These are phyloP conservation scores for Zeugodacus cucurbitae DNA, from an alignment of 1,140 invertebrate genomes.

Conservation along the genomic window DNA sequence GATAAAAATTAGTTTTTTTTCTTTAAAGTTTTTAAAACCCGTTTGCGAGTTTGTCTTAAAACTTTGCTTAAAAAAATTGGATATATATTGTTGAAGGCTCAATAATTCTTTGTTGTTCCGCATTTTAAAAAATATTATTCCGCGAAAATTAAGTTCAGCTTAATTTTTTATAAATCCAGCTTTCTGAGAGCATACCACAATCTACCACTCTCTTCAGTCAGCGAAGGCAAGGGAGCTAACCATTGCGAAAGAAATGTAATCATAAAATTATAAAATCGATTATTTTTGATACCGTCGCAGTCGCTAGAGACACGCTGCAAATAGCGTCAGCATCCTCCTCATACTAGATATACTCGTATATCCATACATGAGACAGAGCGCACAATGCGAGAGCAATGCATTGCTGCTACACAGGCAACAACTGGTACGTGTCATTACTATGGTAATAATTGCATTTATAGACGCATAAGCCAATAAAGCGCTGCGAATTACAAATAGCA, in stretches of 20 bases:
- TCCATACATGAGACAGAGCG: not conserved
- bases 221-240: not conserved
- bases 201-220: not conserved
- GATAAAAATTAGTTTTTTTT: too few species aligned
- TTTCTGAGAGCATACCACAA: too few species aligned
- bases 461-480: slow-evolving; percentile 24
- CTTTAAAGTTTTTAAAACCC: too few species aligned
- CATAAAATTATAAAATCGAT: slow-evolving; percentile 39
- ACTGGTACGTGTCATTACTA: slow-evolving; percentile 27
- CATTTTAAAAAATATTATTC: too few species aligned
- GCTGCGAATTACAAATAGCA: not conserved
- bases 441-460: slow-evolving; percentile 39
- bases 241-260: not conserved
- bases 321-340: not conserved
- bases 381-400: not conserved
- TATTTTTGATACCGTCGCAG: slow-evolving; percentile 11
- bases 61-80: too few species aligned
- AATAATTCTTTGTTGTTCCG: too few species aligned
- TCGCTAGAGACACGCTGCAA: slow-evolving; percentile 22
- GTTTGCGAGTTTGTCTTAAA: too few species aligned
- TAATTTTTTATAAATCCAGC: too few species aligned
- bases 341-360: not conserved
- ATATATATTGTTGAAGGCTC: too few species aligned
- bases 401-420: not conserved
- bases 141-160: too few species aligned